phyloP scores from a whole-genome alignment of 2,888 invertebrate genomes.

The Hedychridium roseum region DNA sequence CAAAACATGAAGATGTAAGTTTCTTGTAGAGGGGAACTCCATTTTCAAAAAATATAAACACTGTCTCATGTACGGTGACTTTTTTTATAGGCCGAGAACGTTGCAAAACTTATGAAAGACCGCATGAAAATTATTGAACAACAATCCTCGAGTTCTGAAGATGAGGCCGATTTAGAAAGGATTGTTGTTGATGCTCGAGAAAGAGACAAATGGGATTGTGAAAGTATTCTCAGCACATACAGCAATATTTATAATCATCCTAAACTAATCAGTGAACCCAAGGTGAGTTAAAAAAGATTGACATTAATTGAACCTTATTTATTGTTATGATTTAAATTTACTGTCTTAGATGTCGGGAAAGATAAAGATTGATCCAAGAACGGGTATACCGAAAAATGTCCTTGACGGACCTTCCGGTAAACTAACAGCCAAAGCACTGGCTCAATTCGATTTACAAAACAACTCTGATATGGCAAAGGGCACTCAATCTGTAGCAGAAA shows the following conservation, averaged over 20 bases:
- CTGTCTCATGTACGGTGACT: not conserved
- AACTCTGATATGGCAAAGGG: slow-evolving; percentile 57
- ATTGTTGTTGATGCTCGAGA: slow-evolving; percentile 71
- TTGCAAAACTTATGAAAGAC: slow-evolving; percentile 52
- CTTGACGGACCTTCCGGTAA: slow-evolving; percentile 69
- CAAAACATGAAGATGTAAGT: slow-evolving; percentile 61
- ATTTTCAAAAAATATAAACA: slow-evolving; percentile 1
- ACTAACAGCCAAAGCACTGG: slow-evolving; percentile 75
- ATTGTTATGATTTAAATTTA: too few relatives aligned
- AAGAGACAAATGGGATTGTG: slow-evolving; percentile 86
- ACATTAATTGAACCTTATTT: too few relatives aligned
- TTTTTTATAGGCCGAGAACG: slow-evolving; percentile 47
- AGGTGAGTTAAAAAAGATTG: slow-evolving; percentile 63
- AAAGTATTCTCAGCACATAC: slow-evolving; percentile 88
- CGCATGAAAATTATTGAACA: slow-evolving; percentile 48
- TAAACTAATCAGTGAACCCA: slow-evolving; percentile 80
- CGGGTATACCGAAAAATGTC: slow-evolving; percentile 77
- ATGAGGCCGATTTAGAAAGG: slow-evolving; percentile 70
- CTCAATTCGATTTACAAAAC: slow-evolving; percentile 70
- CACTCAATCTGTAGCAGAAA: slow-evolving; percentile 69
- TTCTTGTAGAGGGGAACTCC: not conserved
- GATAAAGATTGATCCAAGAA: slow-evolving; percentile 76
- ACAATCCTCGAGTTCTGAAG: slow-evolving; percentile 49
- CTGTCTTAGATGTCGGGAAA: too few relatives aligned
- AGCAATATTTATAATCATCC: slow-evolving; percentile 94